These are phyloP conservation scores for Lepidochitona cinerea DNA, from an alignment of 2,888 invertebrate genomes.

Conservation along the genomic window DNA sequence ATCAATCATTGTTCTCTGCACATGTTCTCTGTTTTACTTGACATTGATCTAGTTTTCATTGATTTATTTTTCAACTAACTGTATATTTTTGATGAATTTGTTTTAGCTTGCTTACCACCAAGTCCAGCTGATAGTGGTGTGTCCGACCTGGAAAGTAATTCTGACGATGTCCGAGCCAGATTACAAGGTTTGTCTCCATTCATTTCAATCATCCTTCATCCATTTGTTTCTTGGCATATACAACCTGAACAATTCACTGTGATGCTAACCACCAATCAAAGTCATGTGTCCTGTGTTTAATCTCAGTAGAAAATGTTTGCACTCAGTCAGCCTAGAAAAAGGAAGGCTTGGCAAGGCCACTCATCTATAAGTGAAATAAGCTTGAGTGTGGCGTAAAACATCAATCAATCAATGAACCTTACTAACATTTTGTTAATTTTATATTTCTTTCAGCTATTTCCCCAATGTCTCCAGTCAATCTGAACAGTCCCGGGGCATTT, in stretches of 20 bases:
- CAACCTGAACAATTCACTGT: neutral
- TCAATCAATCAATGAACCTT: too few relatives aligned
- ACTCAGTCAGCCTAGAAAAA: too few relatives aligned
- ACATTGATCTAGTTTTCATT: too few relatives aligned
- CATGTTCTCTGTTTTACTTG: too few relatives aligned
- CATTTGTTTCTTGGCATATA: neutral
- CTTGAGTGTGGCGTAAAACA: too few relatives aligned
- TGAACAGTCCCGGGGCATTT: slow-evolving; percentile 24
- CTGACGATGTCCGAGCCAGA: slow-evolving; percentile 84
- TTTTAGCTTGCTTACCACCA: slow-evolving; percentile 91
- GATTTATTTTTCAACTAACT: too few relatives aligned
- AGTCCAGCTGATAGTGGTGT: slow-evolving; percentile 98
- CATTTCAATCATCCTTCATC: slow-evolving; percentile 9
- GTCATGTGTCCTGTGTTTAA: neutral
- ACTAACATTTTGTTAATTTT: too few relatives aligned
- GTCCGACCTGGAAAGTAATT: slow-evolving; percentile 94
- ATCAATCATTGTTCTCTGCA: too few relatives aligned
- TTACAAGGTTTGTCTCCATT: too few relatives aligned
- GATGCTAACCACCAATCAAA: neutral
- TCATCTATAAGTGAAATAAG: too few relatives aligned
- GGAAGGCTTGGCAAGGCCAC: too few relatives aligned
- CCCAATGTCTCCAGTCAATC: slow-evolving; percentile 33
- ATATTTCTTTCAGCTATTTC: slow-evolving; percentile 36
- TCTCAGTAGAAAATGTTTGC: too few relatives aligned
- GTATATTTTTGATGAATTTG: slow-evolving; percentile 6